Evolutionary conservation across 1,140 invertebrate species (phyloP), one percentile per base, ranked within the genome.

Genomic region (Antheraea pernyi): DNA sequence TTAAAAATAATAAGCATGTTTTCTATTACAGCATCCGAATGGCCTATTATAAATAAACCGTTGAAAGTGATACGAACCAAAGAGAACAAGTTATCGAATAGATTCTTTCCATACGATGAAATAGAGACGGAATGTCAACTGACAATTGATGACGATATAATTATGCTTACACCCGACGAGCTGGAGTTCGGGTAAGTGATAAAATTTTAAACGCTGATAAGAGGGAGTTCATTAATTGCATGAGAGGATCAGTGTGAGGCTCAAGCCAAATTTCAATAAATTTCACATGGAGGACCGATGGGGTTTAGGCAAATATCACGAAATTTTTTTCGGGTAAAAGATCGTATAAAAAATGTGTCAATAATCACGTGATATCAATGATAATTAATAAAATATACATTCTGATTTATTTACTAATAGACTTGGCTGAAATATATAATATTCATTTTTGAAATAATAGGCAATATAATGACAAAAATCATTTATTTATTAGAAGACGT

Each of bases 121-220:
- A 98, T 98, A 73, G 96, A 98, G 93, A 98, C 98, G 1, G 98
- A 98, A 92, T 97, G 97, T 53, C 95, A 98, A 70, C 89, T 99
- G 75, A 97, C 97, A 0, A 97, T 99, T 74, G 98, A 99, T 86
- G 98, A 98, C 91, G 98, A 99, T 85, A 98, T 98, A 76, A 95
- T 97, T 10, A 99, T 99, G 98, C 88, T 99, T 70, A 98, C 97
- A 19, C 94, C 97, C 7, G 97, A 98, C 93, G 98, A 99, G 93
- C 91, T 99, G 19, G 97, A 98, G 88, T 98, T 98, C 93, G 97
- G 96, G 84, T 97, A 94, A 93, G 95, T 96, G n/a, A n/a, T n/a
- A n/a, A n/a, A n/a, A n/a, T n/a, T n/a, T n/a, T n/a, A n/a, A n/a
- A n/a, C n/a, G n/a, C n/a, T n/a, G n/a, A n/a, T n/a, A n/a, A n/a